Evolutionary conservation across 2,113 vertebrate genomes (phyloP).

Genomic region (Isurus oxyrinchus): DNA sequence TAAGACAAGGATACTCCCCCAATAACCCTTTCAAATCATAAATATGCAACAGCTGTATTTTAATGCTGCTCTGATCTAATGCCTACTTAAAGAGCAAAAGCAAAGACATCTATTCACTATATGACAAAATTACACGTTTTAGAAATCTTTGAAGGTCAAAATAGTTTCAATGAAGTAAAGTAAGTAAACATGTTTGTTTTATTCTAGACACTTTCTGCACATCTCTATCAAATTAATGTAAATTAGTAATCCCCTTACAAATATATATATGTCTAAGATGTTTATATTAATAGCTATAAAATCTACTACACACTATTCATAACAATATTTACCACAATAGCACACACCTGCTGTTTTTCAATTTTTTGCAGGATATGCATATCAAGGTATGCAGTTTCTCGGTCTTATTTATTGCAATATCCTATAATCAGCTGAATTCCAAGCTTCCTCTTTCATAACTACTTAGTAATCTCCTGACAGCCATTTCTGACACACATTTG

Average conservation of each 20-base stretch:
- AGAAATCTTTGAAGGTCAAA: background rate
- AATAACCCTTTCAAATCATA: background rate
- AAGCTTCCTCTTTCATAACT: background rate
- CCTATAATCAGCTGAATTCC: background rate
- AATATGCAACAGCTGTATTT: background rate
- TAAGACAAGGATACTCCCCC: background rate
- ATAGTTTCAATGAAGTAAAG: background rate
- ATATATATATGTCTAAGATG: background rate
- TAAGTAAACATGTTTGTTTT: background rate
- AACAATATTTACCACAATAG: background rate
- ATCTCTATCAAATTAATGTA: background rate
- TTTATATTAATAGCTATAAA: background rate
- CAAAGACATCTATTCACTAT: background rate
- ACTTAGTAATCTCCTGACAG: background rate
- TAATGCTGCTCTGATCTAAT: background rate
- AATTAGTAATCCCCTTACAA: too few relatives aligned
- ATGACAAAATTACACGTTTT: background rate
- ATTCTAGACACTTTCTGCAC: background rate
- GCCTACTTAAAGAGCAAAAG: background rate
- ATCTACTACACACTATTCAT: background rate
- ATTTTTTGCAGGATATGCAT: background rate
- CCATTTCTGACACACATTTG: background rate
- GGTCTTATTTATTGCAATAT: background rate
- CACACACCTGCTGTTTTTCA: background rate
- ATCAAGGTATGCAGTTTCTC: background rate